Evolutionary conservation across 2,113 vertebrate species (phyloP).

Genomic region (Stegostoma tigrinum): DNA sequence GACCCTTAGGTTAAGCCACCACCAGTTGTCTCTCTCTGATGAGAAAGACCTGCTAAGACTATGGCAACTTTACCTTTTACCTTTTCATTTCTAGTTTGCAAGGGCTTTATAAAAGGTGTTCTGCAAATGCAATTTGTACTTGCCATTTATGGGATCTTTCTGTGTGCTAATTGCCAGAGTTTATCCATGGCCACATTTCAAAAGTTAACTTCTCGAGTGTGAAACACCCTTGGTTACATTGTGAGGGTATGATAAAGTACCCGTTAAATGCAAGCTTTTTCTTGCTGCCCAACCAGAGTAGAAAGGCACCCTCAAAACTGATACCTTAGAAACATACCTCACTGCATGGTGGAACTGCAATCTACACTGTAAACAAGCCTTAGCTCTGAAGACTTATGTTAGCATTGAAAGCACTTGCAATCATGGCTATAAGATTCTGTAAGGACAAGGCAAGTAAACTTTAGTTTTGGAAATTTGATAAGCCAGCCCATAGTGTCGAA

Average conservation of each 20-base stretch:
- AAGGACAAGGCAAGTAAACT: neutral
- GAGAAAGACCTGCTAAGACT: too few relatives aligned
- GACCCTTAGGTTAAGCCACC: too few relatives aligned
- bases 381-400: neutral
- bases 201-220: neutral
- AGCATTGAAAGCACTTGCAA: neutral
- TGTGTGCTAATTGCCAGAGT: neutral
- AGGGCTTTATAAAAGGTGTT: neutral
- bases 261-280: neutral
- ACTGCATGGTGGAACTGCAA: neutral
- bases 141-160: neutral
- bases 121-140: neutral
- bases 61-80: too few relatives aligned
- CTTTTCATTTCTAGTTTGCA: neutral
- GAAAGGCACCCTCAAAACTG: neutral
- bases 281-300: neutral
- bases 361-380: neutral
- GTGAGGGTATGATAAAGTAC: neutral
- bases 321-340: neutral
- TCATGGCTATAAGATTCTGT: neutral
- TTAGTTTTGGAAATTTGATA: neutral
- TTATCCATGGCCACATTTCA: neutral
- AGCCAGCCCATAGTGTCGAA: neutral
- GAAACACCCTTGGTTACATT: neutral
- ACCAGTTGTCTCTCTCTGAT: too few relatives aligned